Conservation (phyloP, 2,113 vertebrate genomes). For the Phylloscopus trochilus region DNA sequence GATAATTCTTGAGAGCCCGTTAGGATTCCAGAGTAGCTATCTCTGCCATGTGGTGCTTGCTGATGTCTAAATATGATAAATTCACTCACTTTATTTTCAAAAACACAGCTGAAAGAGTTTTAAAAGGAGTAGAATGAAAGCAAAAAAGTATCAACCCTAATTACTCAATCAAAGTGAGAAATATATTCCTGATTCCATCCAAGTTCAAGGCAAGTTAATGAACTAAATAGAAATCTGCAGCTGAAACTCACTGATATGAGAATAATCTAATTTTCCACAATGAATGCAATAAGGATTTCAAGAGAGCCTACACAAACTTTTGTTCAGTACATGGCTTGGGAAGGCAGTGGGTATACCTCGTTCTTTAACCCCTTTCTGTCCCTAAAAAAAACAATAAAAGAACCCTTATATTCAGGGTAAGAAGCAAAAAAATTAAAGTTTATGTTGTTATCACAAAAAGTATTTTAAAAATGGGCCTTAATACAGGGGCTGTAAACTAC, state of each 20-base stretch:
- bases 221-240: constrained; percentile 51
- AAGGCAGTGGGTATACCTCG: background rate
- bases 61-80: constrained; percentile 59
- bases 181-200: constrained; percentile 54
- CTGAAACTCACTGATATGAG: constrained; percentile 50
- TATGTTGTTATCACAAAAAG: background rate
- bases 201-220: constrained; percentile 64
- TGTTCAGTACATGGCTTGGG: background rate
- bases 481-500: background rate
- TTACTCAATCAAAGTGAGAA: constrained; percentile 64
- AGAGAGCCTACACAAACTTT: background rate
- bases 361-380: background rate
- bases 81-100: constrained; percentile 57
- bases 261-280: constrained; percentile 59
- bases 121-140: constrained; percentile 32
- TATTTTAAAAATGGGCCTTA: background rate
- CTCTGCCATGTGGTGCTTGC: constrained; percentile 52
- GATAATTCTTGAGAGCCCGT: constrained; percentile 61
- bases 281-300: constrained; percentile 37
- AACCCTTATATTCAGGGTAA: background rate
- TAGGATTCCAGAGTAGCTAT: constrained; percentile 54
- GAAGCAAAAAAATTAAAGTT: background rate
- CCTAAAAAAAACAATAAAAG: background rate
- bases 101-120: constrained; percentile 61
- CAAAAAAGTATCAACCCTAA: constrained; percentile 33